Evolutionary conservation across 2,888 invertebrate species (phyloP), one percentile per base, ranked within the genome.

Genomic region (Tryphoninae sp.): DNA sequence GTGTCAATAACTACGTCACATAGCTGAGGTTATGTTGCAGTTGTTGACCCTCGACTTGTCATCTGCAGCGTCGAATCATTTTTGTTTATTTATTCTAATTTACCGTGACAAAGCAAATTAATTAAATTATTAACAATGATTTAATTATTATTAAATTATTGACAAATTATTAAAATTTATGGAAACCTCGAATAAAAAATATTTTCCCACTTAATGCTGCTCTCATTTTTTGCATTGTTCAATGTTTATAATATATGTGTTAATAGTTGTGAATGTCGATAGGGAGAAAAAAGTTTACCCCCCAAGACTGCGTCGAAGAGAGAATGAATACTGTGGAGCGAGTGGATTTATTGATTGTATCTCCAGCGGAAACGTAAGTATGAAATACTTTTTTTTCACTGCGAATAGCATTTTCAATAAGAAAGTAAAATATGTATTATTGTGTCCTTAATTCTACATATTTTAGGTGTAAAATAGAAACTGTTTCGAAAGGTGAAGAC

Each of bases 361-460:
- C 26, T 26, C 4, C 26, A 26, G 26, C 26, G 26, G 26, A 26
- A 26, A 4, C n/a, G n/a, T n/a, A n/a, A 4, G 73, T 73, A 71
- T 71, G 33, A 58, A 71, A 58, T 71, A 71, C 22, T 71, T 71
- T 71, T 59, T 71, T 58, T 71, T 40, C 49, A 49, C 58, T 69
- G 42, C 42, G 69, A 11, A 69, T 69, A n/a, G 55, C 42, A 58
- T 58, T 58, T 55, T 42, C 58, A 58, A 58, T 58, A 69, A 69
- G 19, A 69, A 69, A 33, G 53, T 33, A n/a, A 68, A 68, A 68
- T 68, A 68, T 53, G 53, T 68, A 53, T 68, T 53, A 53, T 53
- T 58, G 58, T 69, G 42, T 42, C 42, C 42, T 19, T 69, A 22
- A 69, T 69, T 69, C 19, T 58, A 69, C 26, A 19, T 69, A 69